A percentile compares a stretch with the other conserved stretches of the same genome.
Evolutionary conservation across 2,888 invertebrate genomes (phyloP).

Genomic region (Mellilla xanthometata): DNA sequence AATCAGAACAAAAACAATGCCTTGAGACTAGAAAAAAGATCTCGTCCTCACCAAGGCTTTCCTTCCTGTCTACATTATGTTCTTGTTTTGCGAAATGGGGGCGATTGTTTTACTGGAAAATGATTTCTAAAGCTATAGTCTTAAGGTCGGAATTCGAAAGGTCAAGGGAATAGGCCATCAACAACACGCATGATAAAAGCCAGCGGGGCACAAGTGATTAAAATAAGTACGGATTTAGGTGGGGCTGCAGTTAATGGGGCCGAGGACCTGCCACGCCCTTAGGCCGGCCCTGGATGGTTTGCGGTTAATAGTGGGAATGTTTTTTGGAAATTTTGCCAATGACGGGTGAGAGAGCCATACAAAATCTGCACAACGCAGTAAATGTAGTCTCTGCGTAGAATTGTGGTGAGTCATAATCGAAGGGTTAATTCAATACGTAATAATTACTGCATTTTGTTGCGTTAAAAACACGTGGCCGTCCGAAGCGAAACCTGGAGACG

Average conservation of each 20-base stretch:
- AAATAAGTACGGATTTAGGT: slow-evolving; percentile 77
- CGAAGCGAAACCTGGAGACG: too few species aligned
- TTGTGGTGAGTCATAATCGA: too few species aligned
- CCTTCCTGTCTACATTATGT: slow-evolving; percentile 47
- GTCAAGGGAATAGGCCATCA: slow-evolving; percentile 43
- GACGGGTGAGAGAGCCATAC: slow-evolving; percentile 9
- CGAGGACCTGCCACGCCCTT: slow-evolving; percentile 48
- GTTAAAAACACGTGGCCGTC: too few species aligned
- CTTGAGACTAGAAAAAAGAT: slow-evolving; percentile 37
- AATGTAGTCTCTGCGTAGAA: too few species aligned
- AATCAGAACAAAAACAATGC: slow-evolving; percentile 37
- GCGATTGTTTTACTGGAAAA: slow-evolving; percentile 31
- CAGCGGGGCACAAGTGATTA: slow-evolving; percentile 72
- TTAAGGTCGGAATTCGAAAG: slow-evolving; percentile 41
- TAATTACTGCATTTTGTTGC: too few species aligned
- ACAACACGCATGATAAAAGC: slow-evolving; percentile 68
- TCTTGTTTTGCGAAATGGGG: slow-evolving; percentile 45
- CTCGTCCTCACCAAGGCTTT: slow-evolving; percentile 45
- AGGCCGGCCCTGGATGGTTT: slow-evolving; percentile 40
- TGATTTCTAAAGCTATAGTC: slow-evolving; percentile 25
- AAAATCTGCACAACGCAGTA: too few species aligned
- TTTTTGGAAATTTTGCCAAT: slow-evolving; percentile 34
- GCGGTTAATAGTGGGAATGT: slow-evolving; percentile 35
- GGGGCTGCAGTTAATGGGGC: slow-evolving; percentile 60
- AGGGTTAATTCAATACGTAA: too few species aligned